These are phyloP conservation scores for Protonibea diacanthus DNA, from an alignment of 2,797 vertebrate species.

Conservation along the genomic window DNA sequence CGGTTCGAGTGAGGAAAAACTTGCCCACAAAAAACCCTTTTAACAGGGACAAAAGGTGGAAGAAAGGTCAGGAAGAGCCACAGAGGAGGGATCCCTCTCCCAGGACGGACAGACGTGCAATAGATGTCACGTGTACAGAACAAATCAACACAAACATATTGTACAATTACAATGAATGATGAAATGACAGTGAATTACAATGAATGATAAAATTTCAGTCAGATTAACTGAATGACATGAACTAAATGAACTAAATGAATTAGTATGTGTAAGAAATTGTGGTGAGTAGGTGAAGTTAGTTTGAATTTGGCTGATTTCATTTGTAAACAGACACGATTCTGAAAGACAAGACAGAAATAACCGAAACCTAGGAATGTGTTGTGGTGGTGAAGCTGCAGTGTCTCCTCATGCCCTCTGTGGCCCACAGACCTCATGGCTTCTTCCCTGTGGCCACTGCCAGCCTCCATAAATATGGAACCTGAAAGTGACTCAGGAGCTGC, in stretches of 20 bases:
- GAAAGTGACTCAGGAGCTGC: conserved; percentile 28
- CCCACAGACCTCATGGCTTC: neutral
- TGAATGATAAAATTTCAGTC: neutral
- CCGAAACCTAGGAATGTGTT: neutral
- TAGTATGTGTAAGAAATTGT: neutral
- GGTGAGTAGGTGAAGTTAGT: neutral
- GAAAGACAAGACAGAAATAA: neutral
- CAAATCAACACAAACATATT: too few species aligned
- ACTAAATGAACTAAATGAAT: neutral
- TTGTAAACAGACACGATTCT: neutral
- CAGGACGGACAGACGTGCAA: too few species aligned
- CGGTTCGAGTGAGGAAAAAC: too few species aligned
- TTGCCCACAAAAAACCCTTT: too few species aligned
- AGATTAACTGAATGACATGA: neutral
- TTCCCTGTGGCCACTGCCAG: conserved; percentile 11
- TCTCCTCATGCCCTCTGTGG: neutral
- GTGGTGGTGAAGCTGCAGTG: neutral
- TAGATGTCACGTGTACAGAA: too few species aligned
- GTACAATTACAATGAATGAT: too few species aligned
- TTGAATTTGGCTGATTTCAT: neutral
- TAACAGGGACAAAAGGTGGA: too few species aligned
- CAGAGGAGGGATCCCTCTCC: too few species aligned
- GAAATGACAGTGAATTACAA: too few species aligned
- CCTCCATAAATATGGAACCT: conserved; percentile 13
- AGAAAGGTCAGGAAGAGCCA: too few species aligned